Evolutionary conservation across 2,113 vertebrate genomes (phyloP).

Genomic region (Neodontobutis hainanensis): DNA sequence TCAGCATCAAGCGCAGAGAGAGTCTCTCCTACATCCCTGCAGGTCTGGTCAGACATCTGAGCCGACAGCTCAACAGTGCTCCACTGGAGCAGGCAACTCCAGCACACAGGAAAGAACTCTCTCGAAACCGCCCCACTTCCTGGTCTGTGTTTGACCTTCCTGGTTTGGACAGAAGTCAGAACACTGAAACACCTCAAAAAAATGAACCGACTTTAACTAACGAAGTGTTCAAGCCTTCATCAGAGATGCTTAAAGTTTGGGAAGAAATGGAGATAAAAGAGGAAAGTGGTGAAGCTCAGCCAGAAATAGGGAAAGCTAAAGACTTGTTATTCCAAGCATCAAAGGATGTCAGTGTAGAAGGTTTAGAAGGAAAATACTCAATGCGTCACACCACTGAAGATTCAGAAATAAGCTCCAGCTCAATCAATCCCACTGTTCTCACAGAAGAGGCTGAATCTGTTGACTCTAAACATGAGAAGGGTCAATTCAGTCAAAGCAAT

Average conservation of each 20-base stretch:
- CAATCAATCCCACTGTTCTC: constrained; percentile 58
- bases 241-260: constrained; percentile 83
- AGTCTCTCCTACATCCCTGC: constrained; percentile 94
- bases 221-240: constrained; percentile 78
- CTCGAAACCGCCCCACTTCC: constrained; percentile 71
- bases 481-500: constrained; percentile 50
- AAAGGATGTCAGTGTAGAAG: constrained; percentile 25
- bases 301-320: not conserved
- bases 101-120: constrained; percentile 45
- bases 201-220: constrained; percentile 53
- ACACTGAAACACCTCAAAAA: constrained; percentile 15
- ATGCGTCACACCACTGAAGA: constrained; percentile 83
- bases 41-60: constrained; percentile 88
- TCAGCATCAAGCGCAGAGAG: constrained; percentile 89
- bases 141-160: constrained; percentile 82
- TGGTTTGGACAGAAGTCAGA: constrained; percentile 56
- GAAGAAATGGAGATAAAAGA: constrained; percentile 79
- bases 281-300: constrained; percentile 33
- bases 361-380: constrained; percentile 3
- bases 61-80: constrained; percentile 82
- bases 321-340: constrained; percentile 20
- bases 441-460: constrained; percentile 25
- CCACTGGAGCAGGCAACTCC: constrained; percentile 65
- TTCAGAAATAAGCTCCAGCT: constrained; percentile 69
- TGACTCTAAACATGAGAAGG: constrained; percentile 42